Percentiles rank a stretch among this genome's conserved stretches.
These are phyloP conservation scores for Zaprionus ornatus DNA, from an alignment of 1,140 invertebrate species.

Conservation along the genomic window DNA sequence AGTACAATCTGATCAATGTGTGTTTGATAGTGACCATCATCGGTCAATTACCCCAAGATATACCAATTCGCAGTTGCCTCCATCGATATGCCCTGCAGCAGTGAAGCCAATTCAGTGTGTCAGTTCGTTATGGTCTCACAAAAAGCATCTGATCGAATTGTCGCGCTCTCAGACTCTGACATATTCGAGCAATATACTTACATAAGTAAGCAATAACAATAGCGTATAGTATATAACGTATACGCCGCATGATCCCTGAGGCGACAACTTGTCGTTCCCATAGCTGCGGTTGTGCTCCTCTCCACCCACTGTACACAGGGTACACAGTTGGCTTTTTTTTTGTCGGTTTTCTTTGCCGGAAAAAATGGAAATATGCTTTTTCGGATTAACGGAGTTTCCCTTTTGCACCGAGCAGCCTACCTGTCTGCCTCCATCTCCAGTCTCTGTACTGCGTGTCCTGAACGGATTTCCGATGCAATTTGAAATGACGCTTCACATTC, in stretches of 20 bases:
- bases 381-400: conserved; percentile 19
- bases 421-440: not conserved
- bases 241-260: conserved; percentile 23
- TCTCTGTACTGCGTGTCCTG: conserved; percentile 1
- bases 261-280: conserved; percentile 37
- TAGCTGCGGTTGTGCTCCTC: conserved; percentile 1
- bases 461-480: conserved; percentile 25
- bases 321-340: not conserved
- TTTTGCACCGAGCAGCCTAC: not conserved
- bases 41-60: not conserved
- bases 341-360: conserved; percentile 5
- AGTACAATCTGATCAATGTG: too few species aligned
- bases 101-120: not conserved
- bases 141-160: conserved; percentile 5
- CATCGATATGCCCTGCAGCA: not conserved
- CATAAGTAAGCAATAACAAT: conserved; percentile 17
- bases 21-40: not conserved
- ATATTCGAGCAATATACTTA: not conserved
- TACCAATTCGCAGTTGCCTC: not conserved
- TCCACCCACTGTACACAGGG: not conserved
- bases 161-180: not conserved
- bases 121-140: not conserved
- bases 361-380: conserved; percentile 41
- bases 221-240: conserved; percentile 9
- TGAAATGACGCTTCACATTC: not conserved